Conservation (phyloP, 2,888 invertebrate species). For the Himalopsyche anomala region DNA sequence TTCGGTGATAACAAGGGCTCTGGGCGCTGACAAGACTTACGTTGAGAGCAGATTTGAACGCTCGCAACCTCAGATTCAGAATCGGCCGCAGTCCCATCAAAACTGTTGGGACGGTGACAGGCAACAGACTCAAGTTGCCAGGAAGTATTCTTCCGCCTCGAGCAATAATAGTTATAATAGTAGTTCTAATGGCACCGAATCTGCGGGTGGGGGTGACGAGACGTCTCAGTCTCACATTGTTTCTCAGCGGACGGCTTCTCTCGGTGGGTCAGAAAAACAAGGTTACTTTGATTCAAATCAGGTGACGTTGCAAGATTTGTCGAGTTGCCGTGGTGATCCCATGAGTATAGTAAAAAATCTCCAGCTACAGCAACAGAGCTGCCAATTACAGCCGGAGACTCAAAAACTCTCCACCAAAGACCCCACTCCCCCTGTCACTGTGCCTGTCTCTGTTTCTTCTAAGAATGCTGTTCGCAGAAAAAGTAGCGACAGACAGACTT, state of each 20-base stretch:
- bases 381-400: conserved; percentile 78
- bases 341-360: conserved; percentile 87
- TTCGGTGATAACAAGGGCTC: conserved; percentile 87
- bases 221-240: conserved; percentile 73
- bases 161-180: conserved; percentile 71
- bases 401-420: conserved; percentile 71
- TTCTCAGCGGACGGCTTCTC: conserved; percentile 71
- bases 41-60: conserved; percentile 77
- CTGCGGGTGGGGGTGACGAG: conserved; percentile 70
- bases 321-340: conserved; percentile 85
- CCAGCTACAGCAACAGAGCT: conserved; percentile 78
- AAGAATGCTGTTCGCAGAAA: conserved; percentile 73
- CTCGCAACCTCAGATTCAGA: conserved; percentile 68
- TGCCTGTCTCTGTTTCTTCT: conserved; percentile 69
- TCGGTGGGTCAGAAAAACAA: conserved; percentile 78
- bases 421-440: conserved; percentile 68
- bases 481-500: conserved; percentile 78
- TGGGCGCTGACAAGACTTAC: conserved; percentile 78
- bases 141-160: conserved; percentile 76
- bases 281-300: conserved; percentile 81
- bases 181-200: conserved; percentile 53
- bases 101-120: conserved; percentile 79
- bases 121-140: conserved; percentile 69
- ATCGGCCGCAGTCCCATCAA: conserved; percentile 73
- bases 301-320: conserved; percentile 82